Conservation (phyloP, 2,888 invertebrate genomes). For the Latheticus oryzae region DNA sequence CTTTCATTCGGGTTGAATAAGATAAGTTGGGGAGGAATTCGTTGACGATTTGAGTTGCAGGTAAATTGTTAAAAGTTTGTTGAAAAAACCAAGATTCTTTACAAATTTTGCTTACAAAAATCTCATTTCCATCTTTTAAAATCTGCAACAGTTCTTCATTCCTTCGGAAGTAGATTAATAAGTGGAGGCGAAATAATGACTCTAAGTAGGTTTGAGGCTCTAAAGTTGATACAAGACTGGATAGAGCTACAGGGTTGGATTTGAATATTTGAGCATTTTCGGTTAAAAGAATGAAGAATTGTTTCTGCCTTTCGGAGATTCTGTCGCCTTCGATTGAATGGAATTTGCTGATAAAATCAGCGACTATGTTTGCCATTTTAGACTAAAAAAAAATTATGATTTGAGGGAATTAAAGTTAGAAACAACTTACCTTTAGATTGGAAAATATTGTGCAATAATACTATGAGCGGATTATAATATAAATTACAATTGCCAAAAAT, state of each 20-base stretch:
- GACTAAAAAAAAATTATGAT: no score
- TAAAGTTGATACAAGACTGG: constrained; percentile 34
- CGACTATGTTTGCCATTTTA: constrained; percentile 5
- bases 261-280: constrained; percentile 21
- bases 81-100: constrained; percentile 52
- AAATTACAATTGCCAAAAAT: no score
- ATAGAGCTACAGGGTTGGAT: constrained; percentile 20
- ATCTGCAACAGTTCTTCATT: constrained; percentile 44
- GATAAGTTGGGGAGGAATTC: constrained; percentile 49
- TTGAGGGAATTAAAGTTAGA: no score
- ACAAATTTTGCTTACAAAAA: constrained; percentile 48
- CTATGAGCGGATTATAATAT: no score
- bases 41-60: constrained; percentile 45
- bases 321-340: constrained; percentile 46
- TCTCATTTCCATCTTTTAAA: constrained; percentile 49
- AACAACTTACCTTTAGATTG: no score
- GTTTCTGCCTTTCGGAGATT: constrained; percentile 45
- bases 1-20: constrained; percentile 47
- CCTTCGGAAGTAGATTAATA: constrained; percentile 48
- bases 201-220: constrained; percentile 50
- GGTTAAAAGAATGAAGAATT: constrained; percentile 45
- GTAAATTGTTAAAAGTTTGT: constrained; percentile 43
- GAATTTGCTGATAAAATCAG: constrained; percentile 45
- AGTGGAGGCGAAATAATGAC: constrained; percentile 48
- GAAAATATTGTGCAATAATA: no score